Percentiles rank a stretch among this genome's conserved stretches.
These are phyloP conservation scores for Delichon dasypus DNA, from an alignment of 2,797 vertebrate genomes.

Conservation along the genomic window DNA sequence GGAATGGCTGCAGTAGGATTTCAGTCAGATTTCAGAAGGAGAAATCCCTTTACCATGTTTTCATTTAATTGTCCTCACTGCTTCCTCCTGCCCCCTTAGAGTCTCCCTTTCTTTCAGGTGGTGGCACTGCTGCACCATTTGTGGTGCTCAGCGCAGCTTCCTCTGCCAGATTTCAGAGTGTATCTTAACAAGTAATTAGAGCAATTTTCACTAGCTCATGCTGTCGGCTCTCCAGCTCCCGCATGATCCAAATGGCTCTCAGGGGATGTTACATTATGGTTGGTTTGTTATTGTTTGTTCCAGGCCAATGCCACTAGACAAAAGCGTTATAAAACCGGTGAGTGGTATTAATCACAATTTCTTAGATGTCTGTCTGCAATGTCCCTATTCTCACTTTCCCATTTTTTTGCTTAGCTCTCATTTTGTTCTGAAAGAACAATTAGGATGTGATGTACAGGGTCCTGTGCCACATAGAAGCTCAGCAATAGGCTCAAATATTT, in stretches of 20 bases:
- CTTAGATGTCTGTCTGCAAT: conserved; percentile 33
- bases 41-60: background rate
- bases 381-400: background rate
- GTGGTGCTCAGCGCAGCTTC: background rate
- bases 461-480: background rate
- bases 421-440: background rate
- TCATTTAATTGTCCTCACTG: background rate
- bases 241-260: conserved; percentile 55
- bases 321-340: conserved; percentile 47
- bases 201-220: conserved; percentile 44
- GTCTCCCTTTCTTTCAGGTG: conserved; percentile 49
- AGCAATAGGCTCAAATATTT: background rate
- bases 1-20: background rate
- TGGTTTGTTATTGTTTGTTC: conserved; percentile 62
- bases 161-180: conserved; percentile 2
- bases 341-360: conserved; percentile 61
- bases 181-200: conserved; percentile 57
- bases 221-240: conserved; percentile 46
- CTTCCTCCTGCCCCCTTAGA: background rate
- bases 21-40: background rate
- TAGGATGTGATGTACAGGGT: background rate
- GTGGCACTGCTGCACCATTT: conserved; percentile 51
- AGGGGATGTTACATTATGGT: conserved; percentile 56
- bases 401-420: conserved; percentile 20
- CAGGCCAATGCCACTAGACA: conserved; percentile 63